Conservation (phyloP, 2,888 invertebrate genomes). For the Hydraecia micacea region DNA sequence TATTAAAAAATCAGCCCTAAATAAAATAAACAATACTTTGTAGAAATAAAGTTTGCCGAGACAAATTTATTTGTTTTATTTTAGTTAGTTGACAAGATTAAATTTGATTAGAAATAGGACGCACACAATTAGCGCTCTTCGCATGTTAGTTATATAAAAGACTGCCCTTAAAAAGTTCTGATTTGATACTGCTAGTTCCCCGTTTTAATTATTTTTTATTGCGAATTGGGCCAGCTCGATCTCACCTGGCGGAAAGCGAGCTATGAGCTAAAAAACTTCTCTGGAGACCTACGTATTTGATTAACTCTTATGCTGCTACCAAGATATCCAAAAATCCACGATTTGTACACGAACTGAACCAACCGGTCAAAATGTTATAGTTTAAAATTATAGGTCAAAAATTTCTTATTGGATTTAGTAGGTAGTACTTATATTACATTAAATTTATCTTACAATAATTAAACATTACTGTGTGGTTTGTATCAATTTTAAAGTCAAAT, state of each 20-base stretch:
- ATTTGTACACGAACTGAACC: not conserved
- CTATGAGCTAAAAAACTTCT: not conserved
- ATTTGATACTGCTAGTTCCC: not conserved
- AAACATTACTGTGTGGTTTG: not conserved
- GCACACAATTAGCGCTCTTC: not conserved
- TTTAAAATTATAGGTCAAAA: not conserved
- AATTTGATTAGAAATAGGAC: too few relatives aligned
- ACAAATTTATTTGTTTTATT: not conserved
- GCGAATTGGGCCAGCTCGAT: not conserved
- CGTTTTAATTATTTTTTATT: not conserved
- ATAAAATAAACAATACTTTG: too few relatives aligned
- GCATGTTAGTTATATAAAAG: not conserved
- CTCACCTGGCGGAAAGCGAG: not conserved
- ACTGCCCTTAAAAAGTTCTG: not conserved
- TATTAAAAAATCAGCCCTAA: too few relatives aligned
- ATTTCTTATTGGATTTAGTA: not conserved
- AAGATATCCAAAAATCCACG: not conserved
- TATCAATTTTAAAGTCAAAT: constrained; percentile 6
- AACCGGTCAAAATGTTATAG: not conserved
- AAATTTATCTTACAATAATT: not conserved
- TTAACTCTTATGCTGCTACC: not conserved
- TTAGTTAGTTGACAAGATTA: not conserved
- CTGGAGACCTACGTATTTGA: not conserved
- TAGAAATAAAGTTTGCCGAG: too few relatives aligned
- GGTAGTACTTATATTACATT: too few relatives aligned